These are phyloP conservation scores for Chaetodon auriga DNA, from an alignment of 2,113 vertebrate genomes.

Conservation along the genomic window DNA sequence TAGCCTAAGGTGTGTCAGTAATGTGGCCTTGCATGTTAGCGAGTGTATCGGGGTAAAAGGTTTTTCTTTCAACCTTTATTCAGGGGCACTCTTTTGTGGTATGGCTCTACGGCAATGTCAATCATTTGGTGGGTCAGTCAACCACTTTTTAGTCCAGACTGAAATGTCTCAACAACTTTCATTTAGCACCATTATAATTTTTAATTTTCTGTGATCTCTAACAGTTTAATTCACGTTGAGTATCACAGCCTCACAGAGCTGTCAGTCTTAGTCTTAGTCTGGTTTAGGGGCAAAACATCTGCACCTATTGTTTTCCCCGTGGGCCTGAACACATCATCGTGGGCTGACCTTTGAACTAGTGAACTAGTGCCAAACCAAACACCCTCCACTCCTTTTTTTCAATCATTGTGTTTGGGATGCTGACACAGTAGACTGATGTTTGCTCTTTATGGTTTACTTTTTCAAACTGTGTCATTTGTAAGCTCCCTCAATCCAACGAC, in stretches of 20 bases:
- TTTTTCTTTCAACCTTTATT: neutral
- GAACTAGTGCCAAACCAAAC: too few relatives aligned
- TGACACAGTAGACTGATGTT: neutral
- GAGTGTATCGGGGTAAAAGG: neutral
- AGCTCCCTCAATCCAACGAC: neutral
- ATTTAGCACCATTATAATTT: too few relatives aligned
- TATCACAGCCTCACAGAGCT: neutral
- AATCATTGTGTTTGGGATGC: neutral
- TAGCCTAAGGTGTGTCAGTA: constrained; percentile 34
- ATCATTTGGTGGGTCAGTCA: neutral
- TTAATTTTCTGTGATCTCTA: too few relatives aligned
- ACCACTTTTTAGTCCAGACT: neutral
- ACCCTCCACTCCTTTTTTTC: neutral
- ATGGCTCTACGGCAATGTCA: neutral
- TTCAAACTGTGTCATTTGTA: neutral
- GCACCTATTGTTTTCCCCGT: neutral
- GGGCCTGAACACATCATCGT: neutral
- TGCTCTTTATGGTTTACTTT: neutral
- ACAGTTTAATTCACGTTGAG: neutral
- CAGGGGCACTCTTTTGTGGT: neutral
- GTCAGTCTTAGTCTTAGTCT: neutral
- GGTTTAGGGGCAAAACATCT: neutral
- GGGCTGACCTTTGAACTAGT: neutral
- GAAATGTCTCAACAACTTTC: neutral
- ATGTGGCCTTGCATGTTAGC: constrained; percentile 1